A percentile compares a stretch with the other conserved stretches of the same genome.
Conservation (phyloP, 2,888 invertebrate species). For the Polydrusus tereticollis region DNA sequence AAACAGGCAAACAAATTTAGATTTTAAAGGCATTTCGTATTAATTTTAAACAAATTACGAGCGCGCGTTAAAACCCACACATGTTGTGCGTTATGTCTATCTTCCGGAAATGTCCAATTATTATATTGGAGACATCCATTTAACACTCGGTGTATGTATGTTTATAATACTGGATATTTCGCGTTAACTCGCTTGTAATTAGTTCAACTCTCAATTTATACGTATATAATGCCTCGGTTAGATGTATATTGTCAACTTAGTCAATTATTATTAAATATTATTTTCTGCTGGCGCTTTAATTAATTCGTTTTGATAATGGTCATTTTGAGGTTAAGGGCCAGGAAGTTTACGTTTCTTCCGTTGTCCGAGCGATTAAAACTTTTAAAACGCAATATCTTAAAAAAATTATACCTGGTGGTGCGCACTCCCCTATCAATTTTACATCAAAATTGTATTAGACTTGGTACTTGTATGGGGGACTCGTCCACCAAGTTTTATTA, state of each 20-base stretch:
- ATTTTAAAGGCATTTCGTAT: conserved; percentile 45
- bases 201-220: conserved; percentile 43
- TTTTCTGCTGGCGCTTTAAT: conserved; percentile 17
- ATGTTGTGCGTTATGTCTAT: conserved; percentile 47
- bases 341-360: too few relatives aligned
- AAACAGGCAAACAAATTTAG: conserved; percentile 40
- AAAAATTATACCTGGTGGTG: too few relatives aligned
- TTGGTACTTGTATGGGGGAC: too few relatives aligned
- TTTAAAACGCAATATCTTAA: too few relatives aligned
- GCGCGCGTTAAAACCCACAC: conserved; percentile 48
- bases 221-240: conserved; percentile 23
- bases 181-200: conserved; percentile 42
- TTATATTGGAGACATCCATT: conserved; percentile 60
- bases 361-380: too few relatives aligned
- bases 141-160: conserved; percentile 54
- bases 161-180: conserved; percentile 43
- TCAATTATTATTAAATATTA: conserved; percentile 21
- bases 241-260: conserved; percentile 14
- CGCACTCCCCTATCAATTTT: too few relatives aligned
- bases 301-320: background rate
- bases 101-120: conserved; percentile 60
- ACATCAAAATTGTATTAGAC: too few relatives aligned
- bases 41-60: conserved; percentile 51
- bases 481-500: too few relatives aligned
- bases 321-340: background rate